A percentile compares a stretch with the other conserved stretches of the same genome.
phyloP scores from a whole-genome alignment of 2,797 vertebrate species.

The Lepilemur ruficaudatus region DNA sequence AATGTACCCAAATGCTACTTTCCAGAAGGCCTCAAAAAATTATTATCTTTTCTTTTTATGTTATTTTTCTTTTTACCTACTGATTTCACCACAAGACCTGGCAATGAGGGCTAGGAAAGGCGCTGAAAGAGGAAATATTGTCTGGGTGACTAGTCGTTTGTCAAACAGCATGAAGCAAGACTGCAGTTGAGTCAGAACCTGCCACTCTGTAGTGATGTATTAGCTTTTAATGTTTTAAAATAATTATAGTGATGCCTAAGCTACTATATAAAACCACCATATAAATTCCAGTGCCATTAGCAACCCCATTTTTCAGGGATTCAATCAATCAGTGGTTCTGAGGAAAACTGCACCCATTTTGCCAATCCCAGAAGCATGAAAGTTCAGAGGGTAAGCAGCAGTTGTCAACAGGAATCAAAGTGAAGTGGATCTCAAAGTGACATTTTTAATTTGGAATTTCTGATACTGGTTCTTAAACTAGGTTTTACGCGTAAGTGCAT shows the following conservation, averaged over 20 bases:
- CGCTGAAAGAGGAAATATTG: neutral
- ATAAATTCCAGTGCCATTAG: slow-evolving; percentile 71
- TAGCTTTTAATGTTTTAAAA: slow-evolving; percentile 74
- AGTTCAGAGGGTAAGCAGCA: slow-evolving; percentile 43
- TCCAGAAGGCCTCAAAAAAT: neutral
- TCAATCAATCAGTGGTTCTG: slow-evolving; percentile 60
- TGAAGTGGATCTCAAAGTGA: slow-evolving; percentile 5
- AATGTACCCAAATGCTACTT: neutral
- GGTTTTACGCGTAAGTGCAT: neutral
- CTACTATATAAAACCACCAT: slow-evolving; percentile 66
- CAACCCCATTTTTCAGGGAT: slow-evolving; percentile 58
- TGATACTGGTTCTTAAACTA: neutral
- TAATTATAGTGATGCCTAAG: slow-evolving; percentile 56
- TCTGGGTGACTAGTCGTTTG: slow-evolving; percentile 28
- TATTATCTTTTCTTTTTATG: neutral
- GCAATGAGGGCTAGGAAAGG: neutral
- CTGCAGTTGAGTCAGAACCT: slow-evolving; percentile 31
- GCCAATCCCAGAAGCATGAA: neutral
- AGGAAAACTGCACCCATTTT: slow-evolving; percentile 60
- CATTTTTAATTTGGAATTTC: slow-evolving; percentile 55
- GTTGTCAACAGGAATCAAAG: slow-evolving; percentile 39
- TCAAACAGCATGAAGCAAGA: slow-evolving; percentile 52
- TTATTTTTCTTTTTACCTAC: slow-evolving; percentile 3
- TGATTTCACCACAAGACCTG: neutral
- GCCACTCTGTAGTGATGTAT: slow-evolving; percentile 57